Evolutionary conservation across 2,797 vertebrate genomes (phyloP), one percentile per base, ranked within the genome.

Genomic region (Anguilla obscura): DNA sequence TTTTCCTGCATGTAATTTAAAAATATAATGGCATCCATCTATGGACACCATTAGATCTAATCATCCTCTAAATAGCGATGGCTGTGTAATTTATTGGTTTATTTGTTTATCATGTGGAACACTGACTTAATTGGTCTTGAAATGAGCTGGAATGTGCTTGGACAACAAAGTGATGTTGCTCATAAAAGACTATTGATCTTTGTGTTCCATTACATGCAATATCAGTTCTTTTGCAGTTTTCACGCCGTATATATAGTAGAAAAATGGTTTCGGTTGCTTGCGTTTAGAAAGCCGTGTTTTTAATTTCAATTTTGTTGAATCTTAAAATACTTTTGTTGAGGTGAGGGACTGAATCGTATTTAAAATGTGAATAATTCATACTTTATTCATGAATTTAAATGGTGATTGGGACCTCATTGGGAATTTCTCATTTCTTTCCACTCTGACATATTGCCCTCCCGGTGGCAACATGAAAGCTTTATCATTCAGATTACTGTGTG

Each of bases 101-200:
- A 3, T 71, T 50, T 40, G n/a, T 85, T 87, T 58, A 86, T 80
- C 48, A 85, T 86, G 79, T 86, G 69, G 74, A 88, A 88, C 48
- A 0, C 12, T 48, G 36, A 18, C 40, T n/a, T 84, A 89, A 87
- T 87, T 52, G 10, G 85, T 76, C 27, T 87, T 87, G n/a, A 86
- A 84, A 87, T 71, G 30, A 50, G 83, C 52, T 54, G 83, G 54
- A 85, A 69, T 87, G 40, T 16, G 69, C 60, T 63, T 89, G 58
- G 33, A 86, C 10, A 58, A 79, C 71, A 50, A 60, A 48, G 45
- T 50, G 18, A 85, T 56, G 54, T 85, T 58, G 50, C 52, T 56
- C 21, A 56, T 56, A 33, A 30, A 24, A 33, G 3, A 18, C 6
- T 85, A 30, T 54, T 14, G 50, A 58, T 85, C n/a, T 85, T 30